Percentiles rank a stretch among this genome's conserved stretches.
These are phyloP conservation scores for Trichosurus vulpecula DNA, from an alignment of 2,797 vertebrate species.

Conservation along the genomic window DNA sequence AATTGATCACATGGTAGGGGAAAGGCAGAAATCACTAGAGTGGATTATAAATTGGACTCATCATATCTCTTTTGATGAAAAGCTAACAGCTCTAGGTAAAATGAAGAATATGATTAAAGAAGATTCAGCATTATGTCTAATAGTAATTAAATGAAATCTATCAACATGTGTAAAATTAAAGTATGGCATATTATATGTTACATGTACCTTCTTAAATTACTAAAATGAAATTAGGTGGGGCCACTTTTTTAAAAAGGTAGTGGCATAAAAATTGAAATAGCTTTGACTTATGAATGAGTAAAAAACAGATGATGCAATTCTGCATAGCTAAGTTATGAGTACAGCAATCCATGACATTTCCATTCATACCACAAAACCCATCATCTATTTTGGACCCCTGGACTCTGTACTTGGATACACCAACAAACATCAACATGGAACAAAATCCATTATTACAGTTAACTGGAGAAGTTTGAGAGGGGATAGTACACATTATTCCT, in stretches of 20 bases:
- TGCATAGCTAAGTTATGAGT: slow-evolving; percentile 4
- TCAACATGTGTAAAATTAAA: not conserved
- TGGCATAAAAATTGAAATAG: not conserved
- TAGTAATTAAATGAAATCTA: not conserved
- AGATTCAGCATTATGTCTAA: not conserved
- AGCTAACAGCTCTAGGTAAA: not conserved
- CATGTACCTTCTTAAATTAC: not conserved
- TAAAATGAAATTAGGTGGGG: not conserved
- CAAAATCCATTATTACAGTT: not conserved
- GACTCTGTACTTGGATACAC: not conserved
- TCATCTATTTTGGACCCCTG: not conserved
- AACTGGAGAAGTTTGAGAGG: not conserved
- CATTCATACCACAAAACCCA: not conserved
- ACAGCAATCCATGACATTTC: not conserved
- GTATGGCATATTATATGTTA: not conserved
- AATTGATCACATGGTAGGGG: not conserved
- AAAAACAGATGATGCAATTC: not conserved
- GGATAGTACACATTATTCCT: not conserved
- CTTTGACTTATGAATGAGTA: not conserved
- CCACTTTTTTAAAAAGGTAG: not conserved
- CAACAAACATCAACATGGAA: not conserved
- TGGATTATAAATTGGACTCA: not conserved
- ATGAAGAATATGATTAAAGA: not conserved
- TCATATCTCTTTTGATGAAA: slow-evolving; percentile 5
- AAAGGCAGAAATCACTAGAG: slow-evolving; percentile 10